phyloP scores from a whole-genome alignment of 1,140 invertebrate species.

The Cataglyphis hispanica region DNA sequence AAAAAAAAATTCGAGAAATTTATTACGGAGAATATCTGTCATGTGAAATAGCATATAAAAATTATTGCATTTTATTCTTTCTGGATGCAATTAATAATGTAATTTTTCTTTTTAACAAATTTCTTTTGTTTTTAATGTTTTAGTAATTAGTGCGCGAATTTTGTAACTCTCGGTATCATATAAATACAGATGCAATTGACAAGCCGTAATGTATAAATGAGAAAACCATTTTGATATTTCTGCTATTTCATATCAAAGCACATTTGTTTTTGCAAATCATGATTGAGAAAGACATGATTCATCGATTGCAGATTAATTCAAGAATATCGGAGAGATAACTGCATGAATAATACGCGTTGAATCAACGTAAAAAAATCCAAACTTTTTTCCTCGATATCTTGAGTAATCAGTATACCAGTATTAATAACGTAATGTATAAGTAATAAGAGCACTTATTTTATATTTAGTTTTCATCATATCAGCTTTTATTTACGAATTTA shows the following conservation, averaged over 20 bases:
- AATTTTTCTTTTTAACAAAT: not conserved
- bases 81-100: not conserved
- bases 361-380: constrained; percentile 14
- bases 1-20: constrained; percentile 2
- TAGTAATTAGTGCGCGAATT: not conserved
- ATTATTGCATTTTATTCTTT: not conserved
- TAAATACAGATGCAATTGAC: not conserved
- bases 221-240: not conserved
- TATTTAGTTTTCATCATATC: not conserved
- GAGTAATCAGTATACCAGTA: not conserved
- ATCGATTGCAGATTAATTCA: not conserved
- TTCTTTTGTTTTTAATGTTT: not conserved
- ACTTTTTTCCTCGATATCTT: not conserved
- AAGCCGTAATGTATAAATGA: not conserved
- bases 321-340: not conserved
- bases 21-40: not conserved
- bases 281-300: constrained; percentile 22
- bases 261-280: constrained; percentile 1
- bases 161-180: not conserved
- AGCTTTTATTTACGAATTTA: not conserved
- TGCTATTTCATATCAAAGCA: not conserved
- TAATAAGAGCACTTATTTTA: not conserved
- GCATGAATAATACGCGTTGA: constrained; percentile 1
- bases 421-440: not conserved
- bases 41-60: not conserved